These are phyloP conservation scores for Ochlodes sylvanus DNA, from an alignment of 2,888 invertebrate genomes.

Conservation along the genomic window DNA sequence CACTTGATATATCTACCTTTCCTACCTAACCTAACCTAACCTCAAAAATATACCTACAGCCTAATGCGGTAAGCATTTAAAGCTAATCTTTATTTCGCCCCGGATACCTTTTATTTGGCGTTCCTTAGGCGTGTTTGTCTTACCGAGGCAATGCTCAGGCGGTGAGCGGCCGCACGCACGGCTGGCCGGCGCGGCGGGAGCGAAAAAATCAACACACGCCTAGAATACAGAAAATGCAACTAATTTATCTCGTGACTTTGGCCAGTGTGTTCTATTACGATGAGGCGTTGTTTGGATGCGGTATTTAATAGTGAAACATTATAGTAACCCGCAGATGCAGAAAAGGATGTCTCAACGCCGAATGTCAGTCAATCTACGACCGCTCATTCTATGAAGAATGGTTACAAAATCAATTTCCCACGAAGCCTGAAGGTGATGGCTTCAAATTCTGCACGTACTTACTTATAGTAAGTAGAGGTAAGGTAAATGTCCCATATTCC, in stretches of 20 bases:
- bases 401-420: too few relatives aligned
- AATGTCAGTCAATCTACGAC: too few relatives aligned
- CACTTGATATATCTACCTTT: too few relatives aligned
- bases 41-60: not conserved
- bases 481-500: too few relatives aligned
- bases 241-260: slow-evolving; percentile 66
- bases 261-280: slow-evolving; percentile 28
- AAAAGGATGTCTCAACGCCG: too few relatives aligned
- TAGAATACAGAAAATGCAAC: slow-evolving; percentile 68
- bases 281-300: slow-evolving; percentile 39
- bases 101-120: slow-evolving; percentile 4
- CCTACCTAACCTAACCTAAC: too few relatives aligned
- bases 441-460: too few relatives aligned
- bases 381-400: too few relatives aligned
- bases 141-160: not conserved
- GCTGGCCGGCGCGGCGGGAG: slow-evolving; percentile 46
- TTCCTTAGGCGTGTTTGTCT: slow-evolving; percentile 17
- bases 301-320: not conserved
- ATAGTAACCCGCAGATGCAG: too few relatives aligned
- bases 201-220: slow-evolving; percentile 69
- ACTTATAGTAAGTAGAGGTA: too few relatives aligned
- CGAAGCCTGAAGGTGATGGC: too few relatives aligned
- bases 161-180: slow-evolving; percentile 43
- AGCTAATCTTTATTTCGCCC: slow-evolving; percentile 7
- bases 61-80: not conserved